phyloP scores from a whole-genome alignment of 30 jellyfish, hydroid and myxozoan genomes.

The Rhopilema esculentum region DNA sequence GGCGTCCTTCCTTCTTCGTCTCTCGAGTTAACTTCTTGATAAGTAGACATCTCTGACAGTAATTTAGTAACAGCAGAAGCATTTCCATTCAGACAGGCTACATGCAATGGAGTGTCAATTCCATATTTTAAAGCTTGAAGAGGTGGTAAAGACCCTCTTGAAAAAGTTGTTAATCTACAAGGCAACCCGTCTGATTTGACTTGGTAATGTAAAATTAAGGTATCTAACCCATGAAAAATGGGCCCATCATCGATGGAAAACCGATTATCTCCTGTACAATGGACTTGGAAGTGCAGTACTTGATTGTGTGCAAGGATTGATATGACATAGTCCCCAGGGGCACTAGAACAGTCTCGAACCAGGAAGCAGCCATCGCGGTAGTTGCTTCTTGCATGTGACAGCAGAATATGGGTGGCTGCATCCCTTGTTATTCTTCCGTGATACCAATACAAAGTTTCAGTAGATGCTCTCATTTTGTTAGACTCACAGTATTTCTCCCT shows the following conservation, averaged over 20 bases:
- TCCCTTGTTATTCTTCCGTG: constrained; percentile 92
- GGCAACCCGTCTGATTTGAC: constrained; percentile 90
- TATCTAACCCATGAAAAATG: constrained; percentile 85
- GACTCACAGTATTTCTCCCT: background rate
- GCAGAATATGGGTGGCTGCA: constrained; percentile 74
- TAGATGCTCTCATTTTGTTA: constrained; percentile 45
- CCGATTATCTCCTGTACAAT: constrained; percentile 79
- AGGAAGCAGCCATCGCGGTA: constrained; percentile 83
- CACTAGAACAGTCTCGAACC: constrained; percentile 90
- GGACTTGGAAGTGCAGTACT: constrained; percentile 84
- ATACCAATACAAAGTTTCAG: constrained; percentile 73
- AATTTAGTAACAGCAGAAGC: constrained; percentile 46
- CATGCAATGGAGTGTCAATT: constrained; percentile 76
- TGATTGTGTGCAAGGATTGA: constrained; percentile 72
- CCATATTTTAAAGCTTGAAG: constrained; percentile 79
- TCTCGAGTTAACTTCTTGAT: constrained; percentile 75
- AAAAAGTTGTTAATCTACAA: constrained; percentile 74
- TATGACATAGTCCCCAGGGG: constrained; percentile 84
- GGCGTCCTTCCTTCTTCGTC: constrained; percentile 86
- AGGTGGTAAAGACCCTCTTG: constrained; percentile 83
- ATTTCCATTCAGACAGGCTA: constrained; percentile 65
- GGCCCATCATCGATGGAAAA: constrained; percentile 94
- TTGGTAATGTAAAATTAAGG: constrained; percentile 74
- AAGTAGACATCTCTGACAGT: constrained; percentile 64
- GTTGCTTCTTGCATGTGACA: constrained; percentile 50